phyloP scores from a whole-genome alignment of 1,140 invertebrate species.

The Leptestheria dahalacensis region DNA sequence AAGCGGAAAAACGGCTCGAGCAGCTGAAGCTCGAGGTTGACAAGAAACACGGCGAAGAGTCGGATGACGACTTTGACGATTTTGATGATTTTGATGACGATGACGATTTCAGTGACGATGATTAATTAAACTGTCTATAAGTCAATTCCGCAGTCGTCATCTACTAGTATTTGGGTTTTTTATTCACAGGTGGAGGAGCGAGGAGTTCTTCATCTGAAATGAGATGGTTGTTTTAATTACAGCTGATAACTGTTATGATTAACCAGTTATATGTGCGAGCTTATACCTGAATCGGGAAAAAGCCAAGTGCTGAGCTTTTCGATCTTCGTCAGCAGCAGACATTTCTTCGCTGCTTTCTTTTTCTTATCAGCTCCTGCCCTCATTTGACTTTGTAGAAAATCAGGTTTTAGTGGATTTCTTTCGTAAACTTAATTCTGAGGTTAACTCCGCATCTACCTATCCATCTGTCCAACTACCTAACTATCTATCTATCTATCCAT shows the following conservation, averaged over 20 bases:
- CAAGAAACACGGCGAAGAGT: constrained; percentile 18
- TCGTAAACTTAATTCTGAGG: too few species aligned
- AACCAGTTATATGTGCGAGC: too few species aligned
- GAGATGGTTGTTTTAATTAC: too few species aligned
- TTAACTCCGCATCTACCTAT: too few species aligned
- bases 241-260: too few species aligned
- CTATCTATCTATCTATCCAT: too few species aligned
- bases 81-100: constrained; percentile 6
- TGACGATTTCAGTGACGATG: background rate
- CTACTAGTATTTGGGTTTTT: background rate
- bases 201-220: background rate
- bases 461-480: too few species aligned
- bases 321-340: background rate
- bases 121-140: background rate
- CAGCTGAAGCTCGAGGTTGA: constrained; percentile 16
- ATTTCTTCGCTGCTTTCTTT: background rate
- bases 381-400: background rate
- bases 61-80: constrained; percentile 19
- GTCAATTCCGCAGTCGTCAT: background rate
- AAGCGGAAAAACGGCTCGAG: constrained; percentile 18
- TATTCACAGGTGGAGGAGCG: background rate
- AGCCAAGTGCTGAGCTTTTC: background rate
- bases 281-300: background rate
- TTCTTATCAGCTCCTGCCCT: background rate
- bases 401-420: too few species aligned